Percentiles rank a stretch among this genome's conserved stretches.
Evolutionary conservation across 2,113 vertebrate genomes (phyloP).

Genomic region (Rostratula benghalensis): DNA sequence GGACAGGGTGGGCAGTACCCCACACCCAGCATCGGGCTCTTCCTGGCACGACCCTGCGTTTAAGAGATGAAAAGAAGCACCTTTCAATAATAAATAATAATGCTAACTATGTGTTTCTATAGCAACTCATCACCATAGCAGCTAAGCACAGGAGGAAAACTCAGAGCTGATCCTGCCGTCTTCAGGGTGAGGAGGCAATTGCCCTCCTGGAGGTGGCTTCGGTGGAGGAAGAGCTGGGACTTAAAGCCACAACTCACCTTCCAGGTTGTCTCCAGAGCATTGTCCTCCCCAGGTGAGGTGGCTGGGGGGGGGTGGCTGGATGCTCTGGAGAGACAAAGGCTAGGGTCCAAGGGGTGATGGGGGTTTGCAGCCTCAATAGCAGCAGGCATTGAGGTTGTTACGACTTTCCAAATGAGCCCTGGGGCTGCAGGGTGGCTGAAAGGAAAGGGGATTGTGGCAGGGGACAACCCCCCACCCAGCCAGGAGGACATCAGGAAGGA

Average conservation of each 20-base stretch:
- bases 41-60: not conserved
- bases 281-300: not conserved
- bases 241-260: not conserved
- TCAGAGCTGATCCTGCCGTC: conserved; percentile 43
- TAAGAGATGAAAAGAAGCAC: conserved; percentile 40
- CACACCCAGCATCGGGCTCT: not conserved
- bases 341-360: not conserved
- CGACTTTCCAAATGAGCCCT: not conserved
- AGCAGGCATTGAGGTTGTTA: fast-evolving
- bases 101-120: conserved; percentile 69
- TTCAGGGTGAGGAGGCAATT: conserved; percentile 47
- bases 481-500: fast-evolving
- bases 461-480: not conserved
- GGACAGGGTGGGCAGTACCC: not conserved
- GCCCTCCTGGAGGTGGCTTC: not conserved
- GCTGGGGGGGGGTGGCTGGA: not conserved
- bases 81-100: conserved; percentile 68
- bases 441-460: not conserved
- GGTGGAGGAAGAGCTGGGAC: not conserved
- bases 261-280: not conserved
- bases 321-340: not conserved
- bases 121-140: conserved; percentile 73
- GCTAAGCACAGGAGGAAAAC: conserved; percentile 27
- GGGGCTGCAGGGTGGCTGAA: not conserved
- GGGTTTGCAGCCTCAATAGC: not conserved